Evolutionary conservation across 2,888 invertebrate species (phyloP), one percentile per base, ranked within the genome.

Genomic region (Chelonus formosanus): DNA sequence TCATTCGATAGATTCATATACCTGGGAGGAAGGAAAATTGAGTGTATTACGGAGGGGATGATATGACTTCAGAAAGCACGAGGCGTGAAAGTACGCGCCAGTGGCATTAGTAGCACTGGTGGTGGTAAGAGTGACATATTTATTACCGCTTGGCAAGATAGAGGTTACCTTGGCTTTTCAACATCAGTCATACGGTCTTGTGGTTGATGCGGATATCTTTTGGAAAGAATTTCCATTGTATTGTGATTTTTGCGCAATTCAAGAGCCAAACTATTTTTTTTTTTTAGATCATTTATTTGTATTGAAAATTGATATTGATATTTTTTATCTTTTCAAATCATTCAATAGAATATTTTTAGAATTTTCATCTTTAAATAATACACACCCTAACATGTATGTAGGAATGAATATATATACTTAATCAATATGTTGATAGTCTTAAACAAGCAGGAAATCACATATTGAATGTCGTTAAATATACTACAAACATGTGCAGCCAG

Each of bases 201-300:
- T 72, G 75, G 76, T 76, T 74, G 72, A 73, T 76, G 78, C 77
- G 78, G 78, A 79, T 74, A 76, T 76, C 77, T 78, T 79, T 78
- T 77, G 79, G 78, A 32, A 32, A 31, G 32, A 44, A 40, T 44
- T 47, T 47, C 4, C 48, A 31, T 34, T 32, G 20, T 20, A 20
- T 20, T 20, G 20, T 20, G 20, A 20, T 20, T 20, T 20, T 20
- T 20, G 20, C 20, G 20, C 20, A 20, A 20, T 20, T 20, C 20
- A 20, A 20, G 20, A 20, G 20, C 20, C 20, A 20, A 20, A 20
- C 20, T 20, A 20, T 20, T 20, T 20, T 20, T 20, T 20, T 20
- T 20, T 20, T 20, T 20, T 20, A 20, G 20, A 20, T 20, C 20
- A 20, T 20, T 20, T 20, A 20, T 1, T 20, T 20, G 20, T 20